Conservation (phyloP, 1,140 invertebrate species). For the Luehdorfia chinensis region DNA sequence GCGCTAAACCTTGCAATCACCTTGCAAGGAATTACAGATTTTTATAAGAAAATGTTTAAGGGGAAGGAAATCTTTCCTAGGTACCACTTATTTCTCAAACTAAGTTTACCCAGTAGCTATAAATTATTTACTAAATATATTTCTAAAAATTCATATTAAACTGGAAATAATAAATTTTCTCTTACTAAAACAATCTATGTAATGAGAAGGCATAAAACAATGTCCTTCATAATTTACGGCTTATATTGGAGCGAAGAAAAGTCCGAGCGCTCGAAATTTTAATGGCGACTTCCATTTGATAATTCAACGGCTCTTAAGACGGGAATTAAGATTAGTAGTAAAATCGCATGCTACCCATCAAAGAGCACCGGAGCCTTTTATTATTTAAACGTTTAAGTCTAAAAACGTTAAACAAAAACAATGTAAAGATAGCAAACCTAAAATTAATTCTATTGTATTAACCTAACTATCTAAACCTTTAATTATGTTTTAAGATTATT, state of each 20-base stretch:
- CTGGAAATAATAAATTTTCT: conserved; percentile 33
- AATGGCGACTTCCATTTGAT: conserved; percentile 44
- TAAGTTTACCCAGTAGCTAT: not conserved
- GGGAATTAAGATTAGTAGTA: conserved; percentile 43
- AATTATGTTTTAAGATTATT: too few relatives aligned
- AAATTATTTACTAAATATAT: conserved; percentile 7
- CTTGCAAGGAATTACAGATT: too few relatives aligned
- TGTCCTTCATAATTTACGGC: conserved; percentile 55
- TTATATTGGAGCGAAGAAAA: conserved; percentile 27
- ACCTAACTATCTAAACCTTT: too few relatives aligned
- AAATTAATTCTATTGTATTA: too few relatives aligned
- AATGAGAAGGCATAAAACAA: conserved; percentile 66
- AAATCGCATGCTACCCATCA: conserved; percentile 7
- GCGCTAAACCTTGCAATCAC: too few relatives aligned
- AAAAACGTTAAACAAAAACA: too few relatives aligned
- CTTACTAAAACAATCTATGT: conserved; percentile 55
- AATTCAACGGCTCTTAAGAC: conserved; percentile 41
- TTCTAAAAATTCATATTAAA: conserved; percentile 45
- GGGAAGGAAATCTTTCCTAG: too few relatives aligned
- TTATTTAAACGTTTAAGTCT: not conserved
- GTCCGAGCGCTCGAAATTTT: conserved; percentile 41
- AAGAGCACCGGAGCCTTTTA: not conserved
- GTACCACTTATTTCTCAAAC: too few relatives aligned
- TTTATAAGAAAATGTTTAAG: too few relatives aligned
- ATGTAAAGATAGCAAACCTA: too few relatives aligned